A percentile compares a stretch with the other conserved stretches of the same genome.
These are phyloP conservation scores for Gadopsis marmoratus DNA, from an alignment of 2,797 vertebrate species.

Conservation along the genomic window DNA sequence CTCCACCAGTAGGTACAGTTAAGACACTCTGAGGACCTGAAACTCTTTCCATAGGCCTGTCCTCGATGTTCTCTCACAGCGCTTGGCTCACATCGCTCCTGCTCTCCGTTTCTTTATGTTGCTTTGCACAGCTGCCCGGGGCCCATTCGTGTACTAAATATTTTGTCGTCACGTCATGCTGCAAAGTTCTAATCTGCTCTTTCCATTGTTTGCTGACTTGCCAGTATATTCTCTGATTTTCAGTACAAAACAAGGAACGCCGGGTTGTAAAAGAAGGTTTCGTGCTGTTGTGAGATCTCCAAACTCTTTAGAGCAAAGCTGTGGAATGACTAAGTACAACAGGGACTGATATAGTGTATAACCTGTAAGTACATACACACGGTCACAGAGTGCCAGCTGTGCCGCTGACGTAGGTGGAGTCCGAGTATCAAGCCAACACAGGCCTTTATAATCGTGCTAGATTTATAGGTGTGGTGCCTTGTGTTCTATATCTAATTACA, in stretches of 20 bases:
- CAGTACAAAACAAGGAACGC: constrained; percentile 50
- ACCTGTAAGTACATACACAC: constrained; percentile 44
- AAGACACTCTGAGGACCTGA: constrained; percentile 46
- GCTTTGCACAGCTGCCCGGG: constrained; percentile 37
- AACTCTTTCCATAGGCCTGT: constrained; percentile 45
- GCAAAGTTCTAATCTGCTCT: constrained; percentile 55
- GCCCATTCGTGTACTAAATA: constrained; percentile 45
- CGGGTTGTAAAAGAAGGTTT: constrained; percentile 55
- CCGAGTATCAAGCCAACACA: constrained; percentile 71
- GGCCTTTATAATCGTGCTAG: constrained; percentile 75
- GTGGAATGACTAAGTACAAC: constrained; percentile 56
- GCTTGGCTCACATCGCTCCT: constrained; percentile 33
- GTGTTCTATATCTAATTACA: constrained; percentile 78
- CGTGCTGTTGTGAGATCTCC: constrained; percentile 49
- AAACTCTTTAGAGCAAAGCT: constrained; percentile 59
- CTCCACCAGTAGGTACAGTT: constrained; percentile 67
- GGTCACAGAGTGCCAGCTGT: constrained; percentile 62
- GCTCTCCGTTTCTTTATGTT: constrained; percentile 48
- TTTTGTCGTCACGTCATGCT: constrained; percentile 49
- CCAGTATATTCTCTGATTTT: constrained; percentile 51
- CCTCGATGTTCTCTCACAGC: constrained; percentile 39
- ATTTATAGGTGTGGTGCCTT: constrained; percentile 79
- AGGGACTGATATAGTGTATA: constrained; percentile 67
- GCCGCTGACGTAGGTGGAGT: constrained; percentile 69
- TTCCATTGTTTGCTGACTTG: constrained; percentile 65